These are phyloP conservation scores for Melanostoma scalare DNA, from an alignment of 2,888 invertebrate genomes.

Conservation along the genomic window DNA sequence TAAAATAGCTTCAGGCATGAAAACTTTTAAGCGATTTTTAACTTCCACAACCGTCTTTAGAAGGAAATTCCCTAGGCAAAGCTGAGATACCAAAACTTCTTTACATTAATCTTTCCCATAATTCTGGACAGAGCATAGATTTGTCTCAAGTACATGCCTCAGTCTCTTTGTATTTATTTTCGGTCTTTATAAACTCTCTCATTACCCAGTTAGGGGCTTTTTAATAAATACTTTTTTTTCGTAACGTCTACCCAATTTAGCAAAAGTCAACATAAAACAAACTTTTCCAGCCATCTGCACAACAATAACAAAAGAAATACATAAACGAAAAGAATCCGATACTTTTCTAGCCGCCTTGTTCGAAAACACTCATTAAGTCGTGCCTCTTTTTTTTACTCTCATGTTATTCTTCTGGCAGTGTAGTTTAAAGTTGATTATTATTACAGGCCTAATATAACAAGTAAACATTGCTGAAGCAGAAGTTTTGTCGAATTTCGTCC, in stretches of 20 bases:
- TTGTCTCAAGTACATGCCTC: no score
- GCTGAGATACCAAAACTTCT: no score
- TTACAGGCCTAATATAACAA: slow-evolving; percentile 36
- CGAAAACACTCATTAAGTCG: slow-evolving; percentile 36
- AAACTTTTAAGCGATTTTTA: no score
- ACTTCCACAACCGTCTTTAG: no score
- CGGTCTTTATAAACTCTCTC: no score
- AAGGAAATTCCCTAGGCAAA: no score
- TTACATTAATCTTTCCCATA: no score
- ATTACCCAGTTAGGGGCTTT: no score
- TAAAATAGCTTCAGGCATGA: no score
- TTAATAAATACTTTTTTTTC: no score
- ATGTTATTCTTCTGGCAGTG: slow-evolving; percentile 10
- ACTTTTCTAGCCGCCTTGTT: neutral
- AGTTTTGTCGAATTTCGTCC: slow-evolving; percentile 20
- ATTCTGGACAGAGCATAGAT: no score
- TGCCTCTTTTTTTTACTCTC: neutral
- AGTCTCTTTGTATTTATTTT: no score
- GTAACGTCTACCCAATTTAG: neutral
- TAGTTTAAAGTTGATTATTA: slow-evolving; percentile 56
- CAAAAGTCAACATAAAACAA: neutral
- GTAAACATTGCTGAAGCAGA: slow-evolving; percentile 47
- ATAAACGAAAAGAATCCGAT: neutral
- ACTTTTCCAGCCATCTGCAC: neutral
- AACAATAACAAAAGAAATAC: slow-evolving; percentile 3